Conservation (phyloP, 2,113 vertebrate species). For the Oncorhynchus kisutch region DNA sequence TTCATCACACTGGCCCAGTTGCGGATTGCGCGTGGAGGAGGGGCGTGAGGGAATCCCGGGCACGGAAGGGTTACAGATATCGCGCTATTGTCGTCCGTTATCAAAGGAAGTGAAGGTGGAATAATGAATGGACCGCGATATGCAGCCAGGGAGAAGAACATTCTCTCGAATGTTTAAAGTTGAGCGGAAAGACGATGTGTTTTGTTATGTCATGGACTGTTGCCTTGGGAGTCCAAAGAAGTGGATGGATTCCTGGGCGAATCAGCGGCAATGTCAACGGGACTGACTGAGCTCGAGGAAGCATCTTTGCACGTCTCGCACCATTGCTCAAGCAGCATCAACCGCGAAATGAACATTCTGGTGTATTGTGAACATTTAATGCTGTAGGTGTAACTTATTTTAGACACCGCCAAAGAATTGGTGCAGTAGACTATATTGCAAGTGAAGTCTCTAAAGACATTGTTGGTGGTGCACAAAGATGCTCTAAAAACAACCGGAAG, state of each 20-base stretch:
- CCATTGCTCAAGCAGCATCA: background rate
- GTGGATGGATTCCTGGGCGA: conserved; percentile 18
- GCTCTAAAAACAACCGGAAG: conserved; percentile 20
- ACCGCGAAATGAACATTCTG: background rate
- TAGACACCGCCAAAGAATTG: background rate
- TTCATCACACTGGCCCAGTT: conserved; percentile 13
- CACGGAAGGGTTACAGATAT: conserved; percentile 56
- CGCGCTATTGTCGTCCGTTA: conserved; percentile 46
- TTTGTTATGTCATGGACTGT: background rate
- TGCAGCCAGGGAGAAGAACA: conserved; percentile 7
- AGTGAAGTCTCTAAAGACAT: conserved; percentile 16
- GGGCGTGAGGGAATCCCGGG: conserved; percentile 61
- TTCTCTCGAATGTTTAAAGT: conserved; percentile 1
- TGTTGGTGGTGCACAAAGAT: conserved; percentile 44
- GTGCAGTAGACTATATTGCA: background rate
- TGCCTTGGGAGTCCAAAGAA: conserved; percentile 21
- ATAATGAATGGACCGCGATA: conserved; percentile 15
- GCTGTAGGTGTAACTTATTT: background rate
- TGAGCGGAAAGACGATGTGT: background rate
- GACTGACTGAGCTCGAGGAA: conserved; percentile 30
- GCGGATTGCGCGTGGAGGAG: conserved; percentile 28
- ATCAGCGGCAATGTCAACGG: conserved; percentile 38
- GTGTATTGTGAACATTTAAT: background rate
- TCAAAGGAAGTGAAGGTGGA: conserved; percentile 21
- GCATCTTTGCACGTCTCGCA: background rate